Conservation (phyloP, 2,888 invertebrate genomes). For the Nineta flava region DNA sequence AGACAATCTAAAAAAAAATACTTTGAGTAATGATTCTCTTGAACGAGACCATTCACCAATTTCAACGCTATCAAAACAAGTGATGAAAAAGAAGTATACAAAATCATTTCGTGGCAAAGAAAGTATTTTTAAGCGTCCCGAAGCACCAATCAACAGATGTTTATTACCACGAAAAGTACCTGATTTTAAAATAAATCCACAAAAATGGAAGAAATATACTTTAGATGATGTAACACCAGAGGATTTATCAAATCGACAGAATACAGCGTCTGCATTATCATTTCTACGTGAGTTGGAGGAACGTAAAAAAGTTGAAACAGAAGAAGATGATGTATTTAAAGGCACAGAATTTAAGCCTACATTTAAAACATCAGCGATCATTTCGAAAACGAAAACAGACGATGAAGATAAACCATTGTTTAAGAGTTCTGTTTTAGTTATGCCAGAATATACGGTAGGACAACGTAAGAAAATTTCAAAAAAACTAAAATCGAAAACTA, state of each 20-base stretch:
- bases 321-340: slow-evolving; percentile 15
- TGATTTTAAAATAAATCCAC: slow-evolving; percentile 53
- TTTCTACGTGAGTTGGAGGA: slow-evolving; percentile 54
- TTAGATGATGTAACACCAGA: slow-evolving; percentile 57
- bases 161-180: slow-evolving; percentile 32
- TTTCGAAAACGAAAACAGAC: slow-evolving; percentile 8
- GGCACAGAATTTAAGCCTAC: slow-evolving; percentile 23
- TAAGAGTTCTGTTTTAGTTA: slow-evolving; percentile 51
- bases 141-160: slow-evolving; percentile 42
- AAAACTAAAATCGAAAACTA: slow-evolving; percentile 20
- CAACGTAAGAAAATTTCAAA: slow-evolving; percentile 36
- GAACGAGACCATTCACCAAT: too few relatives aligned
- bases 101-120: slow-evolving; percentile 49
- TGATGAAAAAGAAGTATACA: slow-evolving; percentile 19
- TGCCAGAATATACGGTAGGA: slow-evolving; percentile 75
- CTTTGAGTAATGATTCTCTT: too few relatives aligned
- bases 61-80: too few relatives aligned
- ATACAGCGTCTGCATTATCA: slow-evolving; percentile 61
- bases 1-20: too few relatives aligned
- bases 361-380: slow-evolving; percentile 22
- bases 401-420: slow-evolving; percentile 33
- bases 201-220: slow-evolving; percentile 69
- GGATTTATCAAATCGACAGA: slow-evolving; percentile 64
- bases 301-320: slow-evolving; percentile 22
- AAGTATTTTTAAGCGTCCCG: slow-evolving; percentile 65